Evolutionary conservation across 2,888 invertebrate species (phyloP), one percentile per base, ranked within the genome.

Genomic region (Ypsolopha scabrella): DNA sequence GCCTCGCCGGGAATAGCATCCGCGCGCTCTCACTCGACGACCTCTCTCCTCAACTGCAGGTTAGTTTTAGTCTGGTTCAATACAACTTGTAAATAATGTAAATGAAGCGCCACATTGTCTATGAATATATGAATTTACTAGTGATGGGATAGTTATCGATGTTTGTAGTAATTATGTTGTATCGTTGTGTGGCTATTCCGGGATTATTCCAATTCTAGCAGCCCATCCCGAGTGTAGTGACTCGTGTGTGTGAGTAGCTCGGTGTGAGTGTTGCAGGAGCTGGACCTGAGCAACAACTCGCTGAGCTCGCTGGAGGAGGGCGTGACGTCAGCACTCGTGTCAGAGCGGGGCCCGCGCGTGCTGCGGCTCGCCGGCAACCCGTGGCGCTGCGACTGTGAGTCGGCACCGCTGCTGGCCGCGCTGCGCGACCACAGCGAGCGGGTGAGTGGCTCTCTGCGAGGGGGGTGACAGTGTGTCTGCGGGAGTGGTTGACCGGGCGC

Each of bases 251-350:
- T 41, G 10, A 10, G n/a, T 11, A 11, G n/a, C 41, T 51, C 45
- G 11, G 47, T 38, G 37, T 45, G 38, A 38, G n/a, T 8, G 10
- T 45, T 52, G 41, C 58, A 57, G 56, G 36, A 43, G 51, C 51
- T 67, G 48, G 64, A 65, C 54, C 53, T 64, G 50, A 50, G 57
- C 10, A 52, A 59, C 54, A 64, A 64, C 56, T 36, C 43, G 9
- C 43, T 50, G 39, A 10, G 14, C 43, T 64, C n/a, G 24, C 51
- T 37, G 43, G 50, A 44, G 49, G 58, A 51, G 52, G 52, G 33
- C 35, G 53, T 48, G 48, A 24, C 24, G 24, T 24, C 24, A 24
- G 24, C 24, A 4, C 24, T 24, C 2, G 2, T 24, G 24, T 24
- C 24, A 24, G 47, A 34, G 34, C n/a, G 48, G 41, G 52, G 13